Evolutionary conservation across 1,140 invertebrate genomes (phyloP), one percentile per base, ranked within the genome.

Genomic region (Euura lappo): DNA sequence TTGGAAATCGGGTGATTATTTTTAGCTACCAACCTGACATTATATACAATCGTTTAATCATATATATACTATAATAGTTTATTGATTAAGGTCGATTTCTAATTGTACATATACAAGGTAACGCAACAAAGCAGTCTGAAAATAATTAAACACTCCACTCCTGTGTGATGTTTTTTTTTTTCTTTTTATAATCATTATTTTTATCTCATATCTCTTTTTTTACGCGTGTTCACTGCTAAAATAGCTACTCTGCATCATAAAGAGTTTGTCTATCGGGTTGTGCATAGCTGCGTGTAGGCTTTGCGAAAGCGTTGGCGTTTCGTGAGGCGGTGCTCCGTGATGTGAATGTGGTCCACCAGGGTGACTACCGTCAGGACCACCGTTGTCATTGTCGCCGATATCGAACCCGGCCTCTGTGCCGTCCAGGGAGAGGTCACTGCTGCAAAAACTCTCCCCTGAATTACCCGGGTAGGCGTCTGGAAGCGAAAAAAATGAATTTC

Each of bases 241-340:
- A 85, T 98, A 98, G 47, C 95, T 97, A 87, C 94, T 97, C 86
- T 97, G 96, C 97, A 99, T 99, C 79, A 98, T 94, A 89, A 98
- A 99, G 67, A 99, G 91, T 89, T 98, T 98, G 86, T 99, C 97
- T 77, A 99, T 99, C 47, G 97, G 97, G 86, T 98, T 98, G 81
- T 93, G 87, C 81, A 94, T 92, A 10, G 92, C 89, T 51, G 91
- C 90, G 47, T 90, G 88, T 5, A 91, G 89, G 75, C 91, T 91
- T 46, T 93, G 89, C 83, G 83, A 91, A 80, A 86, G 87, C 78
- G 84, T 90, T 81, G 84, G 86, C 83, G 76, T 86, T 81, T 80
- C 91, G 78, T 46, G 90, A 85, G 78, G 79, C 89, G 89, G 74
- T 44, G 81, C 70, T 72, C 87, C 80, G 74, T 89, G 84, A 72